These are phyloP conservation scores for Brachirus orientalis DNA, from an alignment of 2,113 vertebrate species.

Conservation along the genomic window DNA sequence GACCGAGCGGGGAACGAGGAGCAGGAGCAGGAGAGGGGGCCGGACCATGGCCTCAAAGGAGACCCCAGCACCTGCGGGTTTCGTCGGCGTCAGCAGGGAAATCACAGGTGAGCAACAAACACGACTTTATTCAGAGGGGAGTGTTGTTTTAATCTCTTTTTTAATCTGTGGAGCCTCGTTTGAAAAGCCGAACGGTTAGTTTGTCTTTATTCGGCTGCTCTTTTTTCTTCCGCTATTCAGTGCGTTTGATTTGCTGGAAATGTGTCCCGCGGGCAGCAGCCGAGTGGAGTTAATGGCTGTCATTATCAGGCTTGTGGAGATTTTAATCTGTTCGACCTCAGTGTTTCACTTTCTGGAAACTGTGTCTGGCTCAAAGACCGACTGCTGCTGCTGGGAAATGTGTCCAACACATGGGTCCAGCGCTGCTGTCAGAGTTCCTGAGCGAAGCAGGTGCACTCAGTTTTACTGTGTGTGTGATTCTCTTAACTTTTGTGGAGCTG, in stretches of 20 bases:
- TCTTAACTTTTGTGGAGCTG: background rate
- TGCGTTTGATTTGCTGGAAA: too few species aligned
- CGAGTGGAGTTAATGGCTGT: too few species aligned
- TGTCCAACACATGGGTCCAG: background rate
- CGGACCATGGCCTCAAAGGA: constrained; percentile 80
- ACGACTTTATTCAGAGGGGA: background rate
- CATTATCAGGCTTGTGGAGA: background rate
- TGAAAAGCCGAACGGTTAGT: background rate
- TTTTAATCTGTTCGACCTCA: background rate
- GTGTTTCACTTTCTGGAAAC: background rate
- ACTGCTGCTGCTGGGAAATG: background rate
- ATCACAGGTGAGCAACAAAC: constrained; percentile 77
- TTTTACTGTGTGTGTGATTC: background rate
- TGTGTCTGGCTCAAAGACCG: background rate
- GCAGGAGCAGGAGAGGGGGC: constrained; percentile 4
- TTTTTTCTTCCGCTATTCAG: too few species aligned
- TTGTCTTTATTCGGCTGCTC: too few species aligned
- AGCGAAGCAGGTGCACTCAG: background rate
- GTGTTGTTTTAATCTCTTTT: background rate
- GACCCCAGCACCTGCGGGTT: constrained; percentile 55
- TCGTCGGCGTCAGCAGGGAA: constrained; percentile 77
- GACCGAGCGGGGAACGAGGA: background rate
- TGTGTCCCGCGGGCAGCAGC: too few species aligned
- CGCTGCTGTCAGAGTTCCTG: background rate
- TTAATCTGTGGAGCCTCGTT: background rate